A percentile compares a stretch with the other conserved stretches of the same genome.
phyloP scores from a whole-genome alignment of 2,888 invertebrate species.

The Ischnus inquisitorius region DNA sequence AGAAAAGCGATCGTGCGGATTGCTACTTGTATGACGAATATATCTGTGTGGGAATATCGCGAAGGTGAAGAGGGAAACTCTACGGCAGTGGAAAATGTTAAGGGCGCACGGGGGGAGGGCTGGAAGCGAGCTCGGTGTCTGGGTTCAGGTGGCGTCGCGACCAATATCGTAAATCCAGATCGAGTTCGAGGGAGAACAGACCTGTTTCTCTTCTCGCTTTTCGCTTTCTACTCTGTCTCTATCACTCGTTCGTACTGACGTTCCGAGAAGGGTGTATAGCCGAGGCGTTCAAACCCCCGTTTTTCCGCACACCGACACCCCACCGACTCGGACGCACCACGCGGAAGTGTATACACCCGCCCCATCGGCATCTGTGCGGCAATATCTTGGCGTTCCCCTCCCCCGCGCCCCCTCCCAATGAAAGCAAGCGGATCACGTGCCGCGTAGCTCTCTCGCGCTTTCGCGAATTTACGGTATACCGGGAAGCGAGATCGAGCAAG shows the following conservation, averaged over 20 bases:
- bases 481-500: constrained; percentile 24
- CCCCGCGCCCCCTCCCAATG: constrained; percentile 62
- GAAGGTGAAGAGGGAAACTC: constrained; percentile 16
- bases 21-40: constrained; percentile 5
- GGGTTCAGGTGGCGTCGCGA: constrained; percentile 82
- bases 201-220: constrained; percentile 59
- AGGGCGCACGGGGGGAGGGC: constrained; percentile 8
- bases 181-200: constrained; percentile 77
- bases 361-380: constrained; percentile 76
- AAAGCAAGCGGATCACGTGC: constrained; percentile 77
- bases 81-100: background rate
- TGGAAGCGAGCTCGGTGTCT: constrained; percentile 56
- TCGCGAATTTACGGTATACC: constrained; percentile 47
- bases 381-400: constrained; percentile 72
- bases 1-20: constrained; percentile 5
- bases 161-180: constrained; percentile 83
- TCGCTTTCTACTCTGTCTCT: constrained; percentile 41
- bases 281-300: constrained; percentile 59
- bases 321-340: constrained; percentile 22
- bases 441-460: constrained; percentile 51
- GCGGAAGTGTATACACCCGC: constrained; percentile 48
- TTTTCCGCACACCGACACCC: constrained; percentile 12
- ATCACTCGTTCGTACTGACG: constrained; percentile 35
- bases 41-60: constrained; percentile 14
- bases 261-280: constrained; percentile 20